These are phyloP conservation scores for Coremacera marginata DNA, from an alignment of 2,888 invertebrate genomes.

Conservation along the genomic window DNA sequence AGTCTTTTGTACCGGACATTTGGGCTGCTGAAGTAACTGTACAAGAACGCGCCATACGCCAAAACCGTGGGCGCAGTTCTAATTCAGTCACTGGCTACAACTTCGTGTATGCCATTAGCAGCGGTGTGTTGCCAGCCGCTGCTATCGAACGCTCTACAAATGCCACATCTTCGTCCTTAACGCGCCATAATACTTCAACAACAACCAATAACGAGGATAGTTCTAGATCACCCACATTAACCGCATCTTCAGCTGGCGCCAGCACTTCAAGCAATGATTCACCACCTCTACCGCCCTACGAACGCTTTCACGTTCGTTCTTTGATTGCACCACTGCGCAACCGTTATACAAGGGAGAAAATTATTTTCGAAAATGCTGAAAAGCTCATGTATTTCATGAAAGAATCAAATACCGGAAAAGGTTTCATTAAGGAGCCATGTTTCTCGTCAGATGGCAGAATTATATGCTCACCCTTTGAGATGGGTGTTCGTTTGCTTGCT, in stretches of 20 bases:
- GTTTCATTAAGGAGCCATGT: conserved; percentile 93
- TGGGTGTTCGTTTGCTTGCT: conserved; percentile 86
- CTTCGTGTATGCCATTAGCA: conserved; percentile 68
- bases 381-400: conserved; percentile 86
- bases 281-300: conserved; percentile 46
- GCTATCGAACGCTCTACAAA: conserved; percentile 24
- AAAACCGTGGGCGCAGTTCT: conserved; percentile 59
- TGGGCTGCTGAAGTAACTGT: conserved; percentile 69
- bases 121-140: conserved; percentile 63
- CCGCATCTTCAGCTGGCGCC: conserved; percentile 39
- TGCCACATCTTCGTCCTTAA: neutral
- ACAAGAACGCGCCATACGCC: conserved; percentile 65
- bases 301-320: conserved; percentile 51
- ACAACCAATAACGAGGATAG: neutral
- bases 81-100: conserved; percentile 65
- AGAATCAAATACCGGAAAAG: conserved; percentile 90
- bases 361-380: conserved; percentile 74
- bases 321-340: conserved; percentile 40
- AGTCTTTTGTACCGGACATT: conserved; percentile 66
- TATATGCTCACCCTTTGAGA: conserved; percentile 90
- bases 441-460: conserved; percentile 92
- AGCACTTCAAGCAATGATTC: conserved; percentile 48
- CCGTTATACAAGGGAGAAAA: conserved; percentile 44
- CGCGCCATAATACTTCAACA: neutral
- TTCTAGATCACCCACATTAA: conserved; percentile 18